Evolutionary conservation across 2,113 vertebrate genomes (phyloP).

Genomic region (Bostrychus sinensis): DNA sequence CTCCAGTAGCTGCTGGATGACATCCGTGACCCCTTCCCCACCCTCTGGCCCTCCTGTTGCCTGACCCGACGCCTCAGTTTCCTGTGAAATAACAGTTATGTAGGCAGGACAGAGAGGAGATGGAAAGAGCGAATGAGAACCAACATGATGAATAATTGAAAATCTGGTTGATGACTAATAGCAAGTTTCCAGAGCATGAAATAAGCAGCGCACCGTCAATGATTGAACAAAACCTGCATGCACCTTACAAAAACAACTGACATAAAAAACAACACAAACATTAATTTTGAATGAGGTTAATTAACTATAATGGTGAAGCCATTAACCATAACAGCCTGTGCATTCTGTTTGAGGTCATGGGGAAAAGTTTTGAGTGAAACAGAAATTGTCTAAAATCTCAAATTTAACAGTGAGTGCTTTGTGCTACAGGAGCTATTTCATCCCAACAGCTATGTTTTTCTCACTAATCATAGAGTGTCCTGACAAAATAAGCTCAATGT

Average conservation of each 20-base stretch:
- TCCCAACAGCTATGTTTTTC: not conserved
- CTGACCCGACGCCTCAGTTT: slow-evolving; percentile 62
- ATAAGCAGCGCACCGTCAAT: not conserved
- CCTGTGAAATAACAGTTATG: slow-evolving; percentile 45
- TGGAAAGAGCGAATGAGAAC: not conserved
- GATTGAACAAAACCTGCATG: not conserved
- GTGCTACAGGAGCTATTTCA: not conserved
- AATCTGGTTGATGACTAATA: slow-evolving; percentile 17
- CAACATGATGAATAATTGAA: slow-evolving; percentile 9
- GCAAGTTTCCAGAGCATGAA: slow-evolving; percentile 8
- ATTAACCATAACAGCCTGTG: not conserved
- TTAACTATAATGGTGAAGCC: not conserved
- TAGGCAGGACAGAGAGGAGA: not conserved
- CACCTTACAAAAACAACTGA: not conserved
- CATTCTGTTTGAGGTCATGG: not conserved
- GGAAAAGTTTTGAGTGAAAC: not conserved
- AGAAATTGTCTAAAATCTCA: not conserved
- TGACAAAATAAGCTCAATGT: not conserved
- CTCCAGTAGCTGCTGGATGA: slow-evolving; percentile 97
- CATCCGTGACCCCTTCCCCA: slow-evolving; percentile 90
- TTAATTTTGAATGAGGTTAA: not conserved
- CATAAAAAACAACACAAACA: not conserved
- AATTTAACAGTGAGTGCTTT: not conserved
- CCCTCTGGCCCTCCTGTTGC: slow-evolving; percentile 76
- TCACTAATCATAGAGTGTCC: not conserved